phyloP scores from a whole-genome alignment of 2,113 vertebrate species.

The Agelaius phoeniceus region DNA sequence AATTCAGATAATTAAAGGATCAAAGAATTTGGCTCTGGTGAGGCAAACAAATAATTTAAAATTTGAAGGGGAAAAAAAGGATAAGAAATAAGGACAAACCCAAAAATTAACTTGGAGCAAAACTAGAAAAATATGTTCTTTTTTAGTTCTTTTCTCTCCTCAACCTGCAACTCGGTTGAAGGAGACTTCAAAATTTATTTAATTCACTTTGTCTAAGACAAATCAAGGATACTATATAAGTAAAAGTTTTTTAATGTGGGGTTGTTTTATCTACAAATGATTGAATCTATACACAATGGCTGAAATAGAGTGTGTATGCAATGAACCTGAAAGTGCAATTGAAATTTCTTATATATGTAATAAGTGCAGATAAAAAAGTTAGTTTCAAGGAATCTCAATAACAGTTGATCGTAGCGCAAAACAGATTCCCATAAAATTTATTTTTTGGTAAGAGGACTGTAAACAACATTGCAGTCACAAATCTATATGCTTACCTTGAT shows the following conservation, averaged over 20 bases:
- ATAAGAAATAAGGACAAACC: background rate
- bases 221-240: background rate
- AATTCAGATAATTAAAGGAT: slow-evolving; percentile 28
- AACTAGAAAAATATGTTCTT: background rate
- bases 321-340: background rate
- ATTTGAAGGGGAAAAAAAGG: background rate
- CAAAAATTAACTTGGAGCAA: background rate
- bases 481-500: background rate
- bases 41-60: slow-evolving; percentile 14
- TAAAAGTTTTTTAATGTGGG: background rate
- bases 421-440: background rate
- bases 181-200: background rate
- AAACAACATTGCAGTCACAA: background rate
- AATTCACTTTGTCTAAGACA: background rate
- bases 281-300: background rate
- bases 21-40: background rate
- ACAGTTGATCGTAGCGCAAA: background rate
- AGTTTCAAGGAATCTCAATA: background rate
- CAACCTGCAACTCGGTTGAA: background rate
- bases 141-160: background rate
- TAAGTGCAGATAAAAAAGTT: background rate
- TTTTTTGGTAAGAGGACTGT: background rate
- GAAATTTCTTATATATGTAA: background rate
- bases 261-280: background rate
- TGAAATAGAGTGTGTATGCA: background rate